phyloP scores from a whole-genome alignment of 2,113 vertebrate genomes.

The Muntiacus muntjak region DNA sequence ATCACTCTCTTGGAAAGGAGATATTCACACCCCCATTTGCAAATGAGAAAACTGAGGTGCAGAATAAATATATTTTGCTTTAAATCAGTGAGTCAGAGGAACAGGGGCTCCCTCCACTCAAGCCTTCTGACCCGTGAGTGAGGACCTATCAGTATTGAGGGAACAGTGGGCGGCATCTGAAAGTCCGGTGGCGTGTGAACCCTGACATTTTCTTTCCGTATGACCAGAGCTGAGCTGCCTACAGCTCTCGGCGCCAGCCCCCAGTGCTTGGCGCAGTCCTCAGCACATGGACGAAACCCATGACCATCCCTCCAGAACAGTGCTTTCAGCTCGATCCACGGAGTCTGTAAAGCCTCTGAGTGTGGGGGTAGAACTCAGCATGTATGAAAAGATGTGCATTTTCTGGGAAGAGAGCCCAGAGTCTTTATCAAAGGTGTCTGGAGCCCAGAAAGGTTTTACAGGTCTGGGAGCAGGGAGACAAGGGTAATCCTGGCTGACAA shows the following conservation, averaged over 20 bases:
- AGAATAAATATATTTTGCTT: background rate
- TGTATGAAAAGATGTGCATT: background rate
- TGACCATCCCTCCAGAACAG: background rate
- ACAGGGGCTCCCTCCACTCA: background rate
- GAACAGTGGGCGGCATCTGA: background rate
- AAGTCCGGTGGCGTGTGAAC: background rate
- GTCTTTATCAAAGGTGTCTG: background rate
- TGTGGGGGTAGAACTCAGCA: background rate
- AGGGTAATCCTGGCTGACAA: background rate
- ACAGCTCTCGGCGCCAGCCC: background rate
- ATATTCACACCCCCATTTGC: background rate
- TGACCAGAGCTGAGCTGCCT: background rate
- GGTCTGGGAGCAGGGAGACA: background rate
- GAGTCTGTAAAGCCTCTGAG: background rate
- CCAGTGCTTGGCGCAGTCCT: background rate
- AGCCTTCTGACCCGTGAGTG: background rate
- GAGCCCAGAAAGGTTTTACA: background rate
- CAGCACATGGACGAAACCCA: background rate
- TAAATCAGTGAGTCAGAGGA: background rate
- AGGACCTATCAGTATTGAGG: background rate
- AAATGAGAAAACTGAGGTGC: background rate
- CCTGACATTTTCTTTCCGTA: background rate
- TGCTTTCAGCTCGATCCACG: background rate
- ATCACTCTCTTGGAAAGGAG: background rate
- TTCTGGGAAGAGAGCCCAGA: background rate